phyloP scores from a whole-genome alignment of 2,888 invertebrate genomes.

The Gerris lacustris region DNA sequence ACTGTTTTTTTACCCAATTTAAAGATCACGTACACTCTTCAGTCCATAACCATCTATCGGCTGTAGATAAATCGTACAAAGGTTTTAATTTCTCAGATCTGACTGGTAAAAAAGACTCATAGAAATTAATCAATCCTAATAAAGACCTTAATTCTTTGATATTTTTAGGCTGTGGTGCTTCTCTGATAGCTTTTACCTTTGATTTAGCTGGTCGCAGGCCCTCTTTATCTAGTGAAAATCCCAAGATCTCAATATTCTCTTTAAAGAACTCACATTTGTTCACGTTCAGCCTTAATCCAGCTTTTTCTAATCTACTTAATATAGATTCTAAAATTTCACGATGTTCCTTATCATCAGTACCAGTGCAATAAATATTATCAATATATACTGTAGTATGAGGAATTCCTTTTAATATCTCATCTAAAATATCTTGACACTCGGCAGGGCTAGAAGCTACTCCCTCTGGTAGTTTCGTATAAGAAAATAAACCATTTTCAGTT shows the following conservation, averaged over 20 bases:
- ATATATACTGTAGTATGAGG: conserved; percentile 9
- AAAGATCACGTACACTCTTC: neutral
- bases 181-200: neutral
- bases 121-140: conserved; percentile 9
- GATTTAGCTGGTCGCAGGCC: conserved; percentile 5
- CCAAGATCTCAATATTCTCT: neutral
- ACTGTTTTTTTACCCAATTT: conserved; percentile 8
- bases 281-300: conserved; percentile 2
- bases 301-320: neutral
- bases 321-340: neutral
- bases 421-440: conserved; percentile 14
- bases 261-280: conserved; percentile 9
- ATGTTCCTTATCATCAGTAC: too few relatives aligned
- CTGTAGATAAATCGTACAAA: conserved; percentile 2
- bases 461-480: conserved; percentile 7
- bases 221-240: neutral
- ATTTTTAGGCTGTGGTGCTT: conserved; percentile 11
- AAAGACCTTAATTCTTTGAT: conserved; percentile 6
- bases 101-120: conserved; percentile 7
- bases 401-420: neutral
- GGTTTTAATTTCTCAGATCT: conserved; percentile 10
- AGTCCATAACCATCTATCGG: neutral
- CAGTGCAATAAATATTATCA: conserved; percentile 12
- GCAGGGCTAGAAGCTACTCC: conserved; percentile 12
- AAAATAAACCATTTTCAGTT: conserved; percentile 1